Evolutionary conservation across 2,888 invertebrate genomes (phyloP), one percentile per base, ranked within the genome.

Genomic region (Papilio elwesi): DNA sequence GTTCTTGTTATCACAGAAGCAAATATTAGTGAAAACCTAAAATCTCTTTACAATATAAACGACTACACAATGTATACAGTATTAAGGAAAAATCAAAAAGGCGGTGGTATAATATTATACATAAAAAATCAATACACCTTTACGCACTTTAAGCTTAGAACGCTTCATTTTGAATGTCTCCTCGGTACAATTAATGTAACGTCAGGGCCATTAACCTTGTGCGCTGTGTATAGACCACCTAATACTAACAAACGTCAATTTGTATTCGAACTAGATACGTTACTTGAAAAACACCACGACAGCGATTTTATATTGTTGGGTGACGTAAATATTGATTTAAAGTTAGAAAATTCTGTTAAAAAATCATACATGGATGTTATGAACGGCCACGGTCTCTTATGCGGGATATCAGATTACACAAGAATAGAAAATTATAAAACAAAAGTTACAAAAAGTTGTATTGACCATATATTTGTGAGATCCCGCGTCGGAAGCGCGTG

Each of bases 81-180:
- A 47, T 53, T 75, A 26, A 67, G 75, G 26, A 68, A 65, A 43
- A 74, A 72, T 38, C 52, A 43, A 70, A 75, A 68, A 65, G 72
- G 75, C 5, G 75, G 75, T 5, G 74, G 74, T 13, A 75, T 75
- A 7, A 65, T 74, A 26, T 59, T 70, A 0, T 74, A 75, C n/a
- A 52, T 70, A n/a, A 53, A 67, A 12, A 72, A 70, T 49, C 74
- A 68, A 26, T 68, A 72, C 49, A 68, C 53, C 57, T 72, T 75
- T 47, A 38, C 15, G 38, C 59, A 38, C 6, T 43, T 38, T n/a
- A 59, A 59, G n/a, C 43, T 38, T n/a, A 59, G 43, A 38, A n/a
- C 26, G 26, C 26, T 26, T 26, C 26, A 26, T 4, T 26, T 26
- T 26, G 26, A 26, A 26, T 26, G 26, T 38, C 43, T 59, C 6